Conservation (phyloP, 2,113 vertebrate species). For the Daboia siamensis region DNA sequence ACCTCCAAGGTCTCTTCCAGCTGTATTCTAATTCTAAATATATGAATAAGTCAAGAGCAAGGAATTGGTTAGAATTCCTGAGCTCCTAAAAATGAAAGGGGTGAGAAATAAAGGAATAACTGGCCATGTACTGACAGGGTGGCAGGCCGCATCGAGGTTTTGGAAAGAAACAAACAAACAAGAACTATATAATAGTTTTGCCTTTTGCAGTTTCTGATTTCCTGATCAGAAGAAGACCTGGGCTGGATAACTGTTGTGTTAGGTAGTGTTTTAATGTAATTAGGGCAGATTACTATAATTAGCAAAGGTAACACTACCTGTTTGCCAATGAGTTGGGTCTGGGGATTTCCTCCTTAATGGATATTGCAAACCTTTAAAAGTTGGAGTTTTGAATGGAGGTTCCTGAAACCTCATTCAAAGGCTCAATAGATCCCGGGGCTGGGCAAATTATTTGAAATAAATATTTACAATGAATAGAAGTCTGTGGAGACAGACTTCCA, state of each 20-base stretch:
- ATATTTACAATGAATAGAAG: too few species aligned
- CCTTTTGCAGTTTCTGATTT: neutral
- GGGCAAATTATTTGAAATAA: too few species aligned
- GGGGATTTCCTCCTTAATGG: neutral
- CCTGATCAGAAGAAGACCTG: neutral
- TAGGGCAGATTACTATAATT: neutral
- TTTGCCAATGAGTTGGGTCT: neutral
- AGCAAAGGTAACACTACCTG: neutral
- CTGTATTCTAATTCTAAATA: too few species aligned
- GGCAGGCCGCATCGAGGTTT: neutral
- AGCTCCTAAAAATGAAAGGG: neutral
- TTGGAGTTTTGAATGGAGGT: too few species aligned
- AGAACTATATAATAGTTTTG: neutral
- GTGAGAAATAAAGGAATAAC: neutral
- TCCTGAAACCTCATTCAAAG: too few species aligned
- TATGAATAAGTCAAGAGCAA: neutral
- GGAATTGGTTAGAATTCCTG: neutral
- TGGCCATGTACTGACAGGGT: neutral
- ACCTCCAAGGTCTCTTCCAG: too few species aligned
- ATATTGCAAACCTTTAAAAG: too few species aligned
- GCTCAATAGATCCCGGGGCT: too few species aligned
- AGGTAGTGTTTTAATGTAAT: neutral
- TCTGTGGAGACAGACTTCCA: too few species aligned
- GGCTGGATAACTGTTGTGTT: neutral
- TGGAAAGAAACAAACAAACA: neutral